Base-by-base conservation (phyloP, 2,888 invertebrate species). In the Dynastes tityus region DNA sequence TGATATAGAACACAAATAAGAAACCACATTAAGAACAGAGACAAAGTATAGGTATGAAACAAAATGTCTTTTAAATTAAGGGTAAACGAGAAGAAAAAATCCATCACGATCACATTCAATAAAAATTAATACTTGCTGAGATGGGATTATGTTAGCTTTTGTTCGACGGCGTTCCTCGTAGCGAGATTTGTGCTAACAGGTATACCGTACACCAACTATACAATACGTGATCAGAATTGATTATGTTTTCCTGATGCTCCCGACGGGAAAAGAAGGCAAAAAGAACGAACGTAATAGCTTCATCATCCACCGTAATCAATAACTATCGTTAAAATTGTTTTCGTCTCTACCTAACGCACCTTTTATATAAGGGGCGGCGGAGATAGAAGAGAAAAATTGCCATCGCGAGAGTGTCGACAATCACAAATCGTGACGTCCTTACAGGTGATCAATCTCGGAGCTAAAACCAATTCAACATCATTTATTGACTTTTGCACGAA, bases 371-470 rank as follows among this genome's bases (percentile, higher is more conserved):
- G 65, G 75, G 78, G 71, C 67, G 51, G 79, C 53, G 74, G 65
- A 78, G 79, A 75, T 78, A 71, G 77, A 70, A 76, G 80, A 79
- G 79, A 71, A 71, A 78, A 77, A 78, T 71, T 65, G 78, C 73
- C 27, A 64, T 64, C 65, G 65, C 68, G 73, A 51, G 77, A 79
- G 79, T 79, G 81, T 79, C 75, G 81, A 80, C 81, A 81, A 78
- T 81, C 80, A 81, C 81, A 80, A 78, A 81, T 81, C 77, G 81
- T 80, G 78, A 79, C 78, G 79, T 78, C 81, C 77, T 78, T 79
- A 78, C 78, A 79, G 64, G 81, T 80, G 79, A 81, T 81, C 80
- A 81, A 81, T 81, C 81, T 81, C 77, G 79, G 9, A 76, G 61
- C 79, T 74, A 77, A 77, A 77, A 77, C 80, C 80, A 79, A 81